Evolutionary conservation across 2,113 vertebrate genomes (phyloP), one percentile per base, ranked within the genome.

Genomic region (Rhipidura dahli): DNA sequence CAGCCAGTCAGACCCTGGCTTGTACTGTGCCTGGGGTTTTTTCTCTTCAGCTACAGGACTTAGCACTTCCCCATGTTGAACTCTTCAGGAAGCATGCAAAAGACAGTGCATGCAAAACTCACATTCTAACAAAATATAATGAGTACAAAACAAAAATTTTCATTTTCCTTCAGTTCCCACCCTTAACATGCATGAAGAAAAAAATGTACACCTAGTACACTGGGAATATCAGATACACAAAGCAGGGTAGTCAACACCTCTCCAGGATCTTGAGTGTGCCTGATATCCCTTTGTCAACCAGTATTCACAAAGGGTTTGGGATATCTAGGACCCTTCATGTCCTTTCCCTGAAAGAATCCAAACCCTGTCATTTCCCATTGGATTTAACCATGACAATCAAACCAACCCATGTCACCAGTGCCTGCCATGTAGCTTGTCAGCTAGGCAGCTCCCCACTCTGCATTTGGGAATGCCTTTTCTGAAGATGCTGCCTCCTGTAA

Each of bases 381-480:
- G 4, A 39, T 45, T 81, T 83, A 87, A 60, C 13, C 39, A 64
- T 15, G 1, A 21, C 1, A 54, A 20, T 68, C 72, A 93, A 71
- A 76, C 17, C 10, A 50, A 24, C 5, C 11, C 1, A 1, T 4
- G 6, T n/a, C 30, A 42, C 39, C 44, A 72, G 15, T 26, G 35
- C 4, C 30, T 39, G 11, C 2, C 27, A 68, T 0, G 0, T 15
- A 42, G 9, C 24, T 82, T 61, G 22, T 64, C 50, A 71, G 19
- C 15, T 50, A 64, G 11, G 70, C 47, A 57, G 12, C 7, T 80
- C 31, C 23, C 24, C 13, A 21, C 28, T 45, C 40, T 44, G 16
- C 35, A 24, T 83, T 87, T 87, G 15, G 22, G 33, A 75, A 64
- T 53, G 3, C 9, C 5, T 37, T 47, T 66, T 84, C 23, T 70